Evolutionary conservation across 2,888 invertebrate genomes (phyloP).

Genomic region (Drosophila longiperda): DNA sequence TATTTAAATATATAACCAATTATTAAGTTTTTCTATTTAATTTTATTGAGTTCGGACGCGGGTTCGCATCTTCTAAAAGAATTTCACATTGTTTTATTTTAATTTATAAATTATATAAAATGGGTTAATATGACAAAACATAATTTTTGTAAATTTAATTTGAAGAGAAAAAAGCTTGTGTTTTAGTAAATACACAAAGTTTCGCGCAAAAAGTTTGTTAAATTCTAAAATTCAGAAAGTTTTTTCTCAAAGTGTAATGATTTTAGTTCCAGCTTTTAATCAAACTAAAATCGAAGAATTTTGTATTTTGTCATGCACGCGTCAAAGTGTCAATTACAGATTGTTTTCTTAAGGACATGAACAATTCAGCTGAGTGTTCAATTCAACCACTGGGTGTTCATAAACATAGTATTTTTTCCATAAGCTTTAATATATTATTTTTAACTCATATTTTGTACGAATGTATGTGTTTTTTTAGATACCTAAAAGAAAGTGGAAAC

Average conservation of each 20-base stretch:
- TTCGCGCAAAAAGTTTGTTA: not conserved
- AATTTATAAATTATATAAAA: not conserved
- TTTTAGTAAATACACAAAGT: too few relatives aligned
- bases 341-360: not conserved
- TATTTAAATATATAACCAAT: not conserved
- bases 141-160: too few relatives aligned
- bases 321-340: slow-evolving; percentile 2
- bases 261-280: not conserved
- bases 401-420: not conserved
- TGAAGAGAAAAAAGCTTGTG: too few relatives aligned
- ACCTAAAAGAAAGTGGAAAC: not conserved
- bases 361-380: not conserved
- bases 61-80: not conserved
- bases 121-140: too few relatives aligned
- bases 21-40: not conserved
- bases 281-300: not conserved
- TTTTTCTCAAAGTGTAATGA: not conserved
- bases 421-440: not conserved
- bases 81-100: not conserved
- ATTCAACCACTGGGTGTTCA: not conserved
- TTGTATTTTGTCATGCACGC: not conserved
- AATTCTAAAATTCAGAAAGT: not conserved
- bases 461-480: not conserved
- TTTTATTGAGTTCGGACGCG: not conserved
- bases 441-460: not conserved